Base-by-base conservation (phyloP, 2,888 invertebrate genomes). In the Plutella xylostella region DNA sequence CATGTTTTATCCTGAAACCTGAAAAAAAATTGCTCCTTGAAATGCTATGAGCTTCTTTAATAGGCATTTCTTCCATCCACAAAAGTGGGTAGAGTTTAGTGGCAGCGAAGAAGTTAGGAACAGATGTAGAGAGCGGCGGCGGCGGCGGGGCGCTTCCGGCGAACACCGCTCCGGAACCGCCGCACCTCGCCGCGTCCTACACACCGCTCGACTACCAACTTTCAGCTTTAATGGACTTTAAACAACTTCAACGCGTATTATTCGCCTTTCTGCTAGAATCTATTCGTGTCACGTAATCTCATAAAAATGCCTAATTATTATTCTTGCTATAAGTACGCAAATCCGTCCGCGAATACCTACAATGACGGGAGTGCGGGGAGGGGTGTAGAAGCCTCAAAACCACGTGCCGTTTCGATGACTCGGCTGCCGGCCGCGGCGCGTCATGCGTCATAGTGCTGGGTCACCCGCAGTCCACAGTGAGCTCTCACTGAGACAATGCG, bases 141-240 rank as follows among this genome's bases (percentile, higher is more conserved):
- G 21, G 4, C 20, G n/a, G 22, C 57, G 58, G 59, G 56, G 57
- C 60, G 60, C 63, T 66, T 73, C 72, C 74, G 72, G 70, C 47
- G 52, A 61, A 60, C 55, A 42, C 42, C 31, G 65, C 59, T 61
- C 62, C 62, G 60, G 68, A 72, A 72, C 14, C 39, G 65, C 60
- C 63, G 63, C 28, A 11, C 11, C 17, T 21, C 22, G 39, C 39
- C 15, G 28, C 39, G 19, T n/a, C 17, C 37, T 12, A 37, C 37
- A 15, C 17, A 14, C 18, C 37, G 20, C 20, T 37, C 20, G 19
- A n/a, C 37, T 20, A 20, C 37, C 37, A 39, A 39, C 39, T 39
- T 39, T 39, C 25, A 17, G 28, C 39, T 11, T 11, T 39, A 39
- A 39, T 39, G 39, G 39, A 39, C 39, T 39, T 39, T 39, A 39